Percentiles rank a stretch among this genome's conserved stretches.
phyloP scores from a whole-genome alignment of 2,113 vertebrate genomes.

The Phylloscopus whistleri region DNA sequence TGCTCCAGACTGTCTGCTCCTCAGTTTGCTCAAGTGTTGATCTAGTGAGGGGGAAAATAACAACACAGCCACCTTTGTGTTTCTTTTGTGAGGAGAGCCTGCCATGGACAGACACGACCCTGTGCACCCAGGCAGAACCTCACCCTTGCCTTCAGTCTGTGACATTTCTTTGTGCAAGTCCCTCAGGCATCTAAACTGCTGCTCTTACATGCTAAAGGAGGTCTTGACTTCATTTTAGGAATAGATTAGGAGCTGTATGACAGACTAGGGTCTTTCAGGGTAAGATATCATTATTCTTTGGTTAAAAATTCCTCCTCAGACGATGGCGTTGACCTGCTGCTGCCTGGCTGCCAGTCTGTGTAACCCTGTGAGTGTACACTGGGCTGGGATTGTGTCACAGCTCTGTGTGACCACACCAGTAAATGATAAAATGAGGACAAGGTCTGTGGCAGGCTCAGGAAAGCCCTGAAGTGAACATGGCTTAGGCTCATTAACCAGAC shows the following conservation, averaged over 20 bases:
- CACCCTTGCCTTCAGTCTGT: accelerated
- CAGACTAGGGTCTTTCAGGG: neutral
- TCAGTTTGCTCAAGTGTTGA: neutral
- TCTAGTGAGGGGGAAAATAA: neutral
- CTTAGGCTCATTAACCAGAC: neutral
- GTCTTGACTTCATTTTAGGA: neutral
- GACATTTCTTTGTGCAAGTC: neutral
- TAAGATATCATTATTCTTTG: neutral
- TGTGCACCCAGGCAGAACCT: neutral
- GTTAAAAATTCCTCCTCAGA: neutral
- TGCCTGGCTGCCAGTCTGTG: neutral
- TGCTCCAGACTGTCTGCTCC: neutral
- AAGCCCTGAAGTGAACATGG: neutral
- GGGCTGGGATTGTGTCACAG: neutral
- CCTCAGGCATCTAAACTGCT: neutral
- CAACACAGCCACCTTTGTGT: neutral
- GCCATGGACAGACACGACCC: neutral
- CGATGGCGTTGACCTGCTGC: accelerated
- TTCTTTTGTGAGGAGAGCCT: neutral
- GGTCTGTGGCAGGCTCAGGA: neutral
- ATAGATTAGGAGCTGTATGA: neutral
- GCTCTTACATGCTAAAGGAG: neutral
- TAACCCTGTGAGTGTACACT: accelerated
- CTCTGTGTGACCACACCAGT: neutral
- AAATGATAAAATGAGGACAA: neutral